Percentiles rank a stretch among this genome's conserved stretches.
These are phyloP conservation scores for Anisognathus igniventris DNA, from an alignment of 2,797 vertebrate genomes.

Conservation along the genomic window DNA sequence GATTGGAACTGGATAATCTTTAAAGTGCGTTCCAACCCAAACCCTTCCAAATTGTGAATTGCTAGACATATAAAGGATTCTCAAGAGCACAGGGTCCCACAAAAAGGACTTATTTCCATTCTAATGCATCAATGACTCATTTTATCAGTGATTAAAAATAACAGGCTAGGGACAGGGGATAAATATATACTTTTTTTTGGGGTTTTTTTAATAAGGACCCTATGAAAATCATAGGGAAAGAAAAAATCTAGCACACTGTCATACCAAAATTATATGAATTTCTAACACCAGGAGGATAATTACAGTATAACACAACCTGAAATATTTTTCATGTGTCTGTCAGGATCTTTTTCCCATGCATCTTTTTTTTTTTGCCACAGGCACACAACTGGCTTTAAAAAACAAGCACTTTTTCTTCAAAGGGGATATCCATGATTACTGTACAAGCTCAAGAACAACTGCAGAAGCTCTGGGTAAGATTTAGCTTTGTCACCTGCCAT, in stretches of 20 bases:
- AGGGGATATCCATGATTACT: not conserved
- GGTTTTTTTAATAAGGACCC: not conserved
- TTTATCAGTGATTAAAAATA: not conserved
- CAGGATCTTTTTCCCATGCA: slow-evolving; percentile 33
- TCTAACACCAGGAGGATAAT: not conserved
- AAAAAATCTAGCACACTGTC: not conserved
- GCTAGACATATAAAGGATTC: not conserved
- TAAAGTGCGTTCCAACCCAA: not conserved
- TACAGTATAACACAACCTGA: not conserved
- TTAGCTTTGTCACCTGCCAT: not conserved
- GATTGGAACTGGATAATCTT: not conserved
- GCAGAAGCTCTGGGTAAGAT: not conserved
- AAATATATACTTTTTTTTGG: not conserved
- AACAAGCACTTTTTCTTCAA: slow-evolving; percentile 1
- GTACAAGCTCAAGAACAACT: not conserved
- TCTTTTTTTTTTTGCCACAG: slow-evolving; percentile 20
- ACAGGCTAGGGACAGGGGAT: not conserved
- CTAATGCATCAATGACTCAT: not conserved
- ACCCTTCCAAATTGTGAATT: not conserved
- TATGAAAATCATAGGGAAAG: slow-evolving; percentile 9
- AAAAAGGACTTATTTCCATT: not conserved
- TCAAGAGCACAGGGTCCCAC: not conserved
- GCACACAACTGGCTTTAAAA: not conserved
- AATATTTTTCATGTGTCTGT: slow-evolving; percentile 34
- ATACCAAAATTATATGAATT: slow-evolving; percentile 29